phyloP scores from a whole-genome alignment of 2,888 invertebrate genomes.

The Trichopoda pennipes region DNA sequence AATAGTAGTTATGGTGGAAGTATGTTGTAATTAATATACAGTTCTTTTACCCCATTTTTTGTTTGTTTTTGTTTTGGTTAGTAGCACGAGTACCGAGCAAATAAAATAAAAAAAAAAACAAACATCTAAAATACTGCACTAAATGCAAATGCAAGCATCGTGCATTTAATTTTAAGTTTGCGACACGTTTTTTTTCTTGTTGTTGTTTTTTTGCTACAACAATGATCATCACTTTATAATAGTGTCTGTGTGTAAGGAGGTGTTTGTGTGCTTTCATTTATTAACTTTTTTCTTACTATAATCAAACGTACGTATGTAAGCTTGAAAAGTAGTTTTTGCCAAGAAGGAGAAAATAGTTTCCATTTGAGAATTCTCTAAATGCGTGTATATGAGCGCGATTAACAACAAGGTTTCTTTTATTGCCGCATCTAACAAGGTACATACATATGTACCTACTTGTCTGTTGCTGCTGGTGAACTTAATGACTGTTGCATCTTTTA shows the following conservation, averaged over 20 bases:
- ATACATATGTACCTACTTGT: neutral
- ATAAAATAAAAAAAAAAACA: slow-evolving; percentile 7
- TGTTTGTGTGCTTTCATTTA: slow-evolving; percentile 24
- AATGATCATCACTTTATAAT: slow-evolving; percentile 7
- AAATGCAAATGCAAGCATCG: slow-evolving; percentile 58
- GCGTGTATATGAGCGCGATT: slow-evolving; percentile 52
- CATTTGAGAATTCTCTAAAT: slow-evolving; percentile 52
- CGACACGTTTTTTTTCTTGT: slow-evolving; percentile 56
- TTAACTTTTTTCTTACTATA: slow-evolving; percentile 5
- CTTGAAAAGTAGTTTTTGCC: slow-evolving; percentile 31
- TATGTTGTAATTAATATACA: slow-evolving; percentile 14
- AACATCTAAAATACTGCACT: slow-evolving; percentile 32
- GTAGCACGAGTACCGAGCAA: neutral
- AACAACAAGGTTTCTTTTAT: slow-evolving; percentile 38
- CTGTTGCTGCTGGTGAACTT: slow-evolving; percentile 48
- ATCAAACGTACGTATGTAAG: slow-evolving; percentile 29
- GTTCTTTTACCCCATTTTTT: slow-evolving; percentile 42
- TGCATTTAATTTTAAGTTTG: slow-evolving; percentile 65
- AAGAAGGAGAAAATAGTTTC: slow-evolving; percentile 39
- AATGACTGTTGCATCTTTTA: slow-evolving; percentile 56
- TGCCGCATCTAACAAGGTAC: neutral
- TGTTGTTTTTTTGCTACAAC: slow-evolving; percentile 6
- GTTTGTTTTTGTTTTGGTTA: neutral
- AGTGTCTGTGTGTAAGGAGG: neutral
- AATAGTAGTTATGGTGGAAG: slow-evolving; percentile 2